Conservation (phyloP, 2,888 invertebrate genomes). For the Parapristionchus giblindavisi region DNA sequence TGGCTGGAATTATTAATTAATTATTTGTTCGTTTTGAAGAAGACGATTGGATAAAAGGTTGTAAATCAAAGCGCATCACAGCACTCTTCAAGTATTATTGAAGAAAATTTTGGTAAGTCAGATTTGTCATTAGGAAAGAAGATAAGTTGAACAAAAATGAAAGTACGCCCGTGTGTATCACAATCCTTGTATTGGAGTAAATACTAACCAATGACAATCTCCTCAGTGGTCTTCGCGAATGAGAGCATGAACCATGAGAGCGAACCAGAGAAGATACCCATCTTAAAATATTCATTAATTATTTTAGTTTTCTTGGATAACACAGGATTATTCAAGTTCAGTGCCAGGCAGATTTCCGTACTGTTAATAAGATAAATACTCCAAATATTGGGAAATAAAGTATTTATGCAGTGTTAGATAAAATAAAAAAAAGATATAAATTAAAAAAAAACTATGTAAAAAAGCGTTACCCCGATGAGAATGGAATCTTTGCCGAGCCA, state of each 20-base stretch:
- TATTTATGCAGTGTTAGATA: too few relatives aligned
- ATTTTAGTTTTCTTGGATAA: too few relatives aligned
- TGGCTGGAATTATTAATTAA: slow-evolving; percentile 51
- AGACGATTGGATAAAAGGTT: neutral
- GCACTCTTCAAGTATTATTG: too few relatives aligned
- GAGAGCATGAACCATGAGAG: slow-evolving; percentile 51
- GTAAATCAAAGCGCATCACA: too few relatives aligned
- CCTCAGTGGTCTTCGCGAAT: slow-evolving; percentile 53
- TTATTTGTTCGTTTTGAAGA: neutral
- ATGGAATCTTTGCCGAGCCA: slow-evolving; percentile 62
- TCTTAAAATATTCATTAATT: neutral
- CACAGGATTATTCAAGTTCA: too few relatives aligned
- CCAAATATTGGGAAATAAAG: too few relatives aligned
- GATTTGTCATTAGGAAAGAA: too few relatives aligned
- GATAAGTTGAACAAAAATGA: slow-evolving; percentile 8
- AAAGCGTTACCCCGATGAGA: slow-evolving; percentile 53
- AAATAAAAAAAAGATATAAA: neutral
- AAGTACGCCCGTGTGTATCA: neutral
- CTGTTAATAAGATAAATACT: too few relatives aligned
- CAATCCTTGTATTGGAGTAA: neutral
- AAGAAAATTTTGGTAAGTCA: too few relatives aligned
- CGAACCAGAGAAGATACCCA: slow-evolving; percentile 44
- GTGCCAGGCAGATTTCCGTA: too few relatives aligned
- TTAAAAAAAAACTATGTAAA: neutral
- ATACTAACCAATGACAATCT: slow-evolving; percentile 56